phyloP scores from a whole-genome alignment of 2,888 invertebrate species.

The Apamea epomidion region DNA sequence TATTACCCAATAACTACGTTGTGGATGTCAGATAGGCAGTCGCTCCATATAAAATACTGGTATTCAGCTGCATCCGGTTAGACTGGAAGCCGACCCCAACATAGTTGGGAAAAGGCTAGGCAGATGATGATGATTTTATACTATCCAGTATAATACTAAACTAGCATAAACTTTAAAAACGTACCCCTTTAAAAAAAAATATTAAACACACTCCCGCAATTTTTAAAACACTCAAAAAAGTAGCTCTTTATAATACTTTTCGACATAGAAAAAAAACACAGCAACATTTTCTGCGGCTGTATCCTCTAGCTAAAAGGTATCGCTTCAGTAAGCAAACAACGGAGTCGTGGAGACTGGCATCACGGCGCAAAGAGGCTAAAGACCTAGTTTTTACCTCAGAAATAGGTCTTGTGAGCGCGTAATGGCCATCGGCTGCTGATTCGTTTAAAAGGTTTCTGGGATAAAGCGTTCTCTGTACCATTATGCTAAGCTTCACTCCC shows the following conservation, averaged over 20 bases:
- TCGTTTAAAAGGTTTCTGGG: constrained; percentile 74
- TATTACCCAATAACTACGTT: too few relatives aligned
- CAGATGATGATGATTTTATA: neutral
- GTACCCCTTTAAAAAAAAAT: neutral
- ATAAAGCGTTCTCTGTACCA: constrained; percentile 65
- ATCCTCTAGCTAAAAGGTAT: constrained; percentile 77
- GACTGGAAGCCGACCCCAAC: too few relatives aligned
- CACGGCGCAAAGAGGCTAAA: constrained; percentile 64
- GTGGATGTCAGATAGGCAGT: too few relatives aligned
- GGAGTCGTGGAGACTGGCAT: constrained; percentile 51
- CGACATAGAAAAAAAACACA: constrained; percentile 21
- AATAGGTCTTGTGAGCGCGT: constrained; percentile 69
- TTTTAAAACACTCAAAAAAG: neutral
- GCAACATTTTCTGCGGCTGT: constrained; percentile 46
- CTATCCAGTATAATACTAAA: neutral
- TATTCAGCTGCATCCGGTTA: too few relatives aligned
- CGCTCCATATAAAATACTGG: too few relatives aligned
- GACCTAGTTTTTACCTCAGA: constrained; percentile 68
- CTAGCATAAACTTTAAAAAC: neutral
- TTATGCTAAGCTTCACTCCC: constrained; percentile 55
- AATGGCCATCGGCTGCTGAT: constrained; percentile 72
- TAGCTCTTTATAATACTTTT: constrained; percentile 3
- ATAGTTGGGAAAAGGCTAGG: too few relatives aligned
- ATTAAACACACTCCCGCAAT: neutral
- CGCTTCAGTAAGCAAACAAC: constrained; percentile 76